Conservation (phyloP, 2,113 vertebrate species). For the Dromiciops gliroides region DNA sequence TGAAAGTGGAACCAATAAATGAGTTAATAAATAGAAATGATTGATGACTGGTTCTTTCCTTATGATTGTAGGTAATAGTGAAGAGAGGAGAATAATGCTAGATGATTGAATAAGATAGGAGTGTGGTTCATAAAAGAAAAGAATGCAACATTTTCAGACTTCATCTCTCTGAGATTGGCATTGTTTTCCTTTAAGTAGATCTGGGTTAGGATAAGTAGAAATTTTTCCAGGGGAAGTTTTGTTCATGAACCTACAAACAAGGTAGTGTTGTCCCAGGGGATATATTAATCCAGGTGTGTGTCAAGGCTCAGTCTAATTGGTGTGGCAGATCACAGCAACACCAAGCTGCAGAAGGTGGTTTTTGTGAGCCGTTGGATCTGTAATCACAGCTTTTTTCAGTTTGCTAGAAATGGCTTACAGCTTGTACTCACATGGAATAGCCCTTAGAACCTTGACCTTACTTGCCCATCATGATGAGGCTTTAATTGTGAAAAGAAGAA, state of each 20-base stretch:
- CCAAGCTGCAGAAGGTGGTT: not conserved
- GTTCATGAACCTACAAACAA: not conserved
- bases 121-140: not conserved
- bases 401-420: not conserved
- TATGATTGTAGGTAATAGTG: not conserved
- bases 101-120: not conserved
- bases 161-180: not conserved
- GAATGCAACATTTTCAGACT: not conserved
- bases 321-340: not conserved
- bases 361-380: not conserved
- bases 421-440: not conserved
- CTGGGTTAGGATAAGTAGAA: not conserved
- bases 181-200: not conserved
- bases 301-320: not conserved
- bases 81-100: not conserved
- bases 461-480: not conserved
- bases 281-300: not conserved
- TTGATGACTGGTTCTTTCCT: not conserved
- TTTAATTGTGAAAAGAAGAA: no score
- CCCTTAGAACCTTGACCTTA: not conserved
- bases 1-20: not conserved
- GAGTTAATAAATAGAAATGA: no score
- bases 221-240: not conserved
- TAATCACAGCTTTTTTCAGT: not conserved
- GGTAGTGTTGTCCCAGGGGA: not conserved